A percentile compares a stretch with the other conserved stretches of the same genome.
These are phyloP conservation scores for Cyclopterus lumpus DNA, from an alignment of 2,797 vertebrate species.

Conservation along the genomic window DNA sequence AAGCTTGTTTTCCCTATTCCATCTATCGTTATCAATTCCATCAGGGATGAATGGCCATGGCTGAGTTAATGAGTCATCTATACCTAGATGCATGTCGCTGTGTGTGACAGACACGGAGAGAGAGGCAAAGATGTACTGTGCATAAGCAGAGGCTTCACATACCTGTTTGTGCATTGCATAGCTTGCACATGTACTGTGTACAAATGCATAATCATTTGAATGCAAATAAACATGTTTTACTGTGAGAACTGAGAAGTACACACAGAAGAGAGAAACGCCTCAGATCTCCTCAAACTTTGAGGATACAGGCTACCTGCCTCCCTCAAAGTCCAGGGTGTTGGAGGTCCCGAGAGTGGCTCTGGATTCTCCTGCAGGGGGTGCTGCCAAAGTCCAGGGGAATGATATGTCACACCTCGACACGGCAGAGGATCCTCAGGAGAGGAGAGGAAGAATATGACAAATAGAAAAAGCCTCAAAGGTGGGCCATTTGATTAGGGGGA, in stretches of 20 bases:
- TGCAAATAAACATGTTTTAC: constrained; percentile 17
- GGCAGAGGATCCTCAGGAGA: constrained; percentile 26
- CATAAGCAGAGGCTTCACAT: background rate
- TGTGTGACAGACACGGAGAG: background rate
- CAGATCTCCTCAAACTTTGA: constrained; percentile 50
- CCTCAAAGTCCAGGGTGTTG: constrained; percentile 6
- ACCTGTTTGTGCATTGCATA: constrained; percentile 2
- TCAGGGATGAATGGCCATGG: constrained; percentile 44
- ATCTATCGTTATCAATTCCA: constrained; percentile 63
- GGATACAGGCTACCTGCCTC: constrained; percentile 50
- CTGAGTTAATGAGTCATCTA: constrained; percentile 60
- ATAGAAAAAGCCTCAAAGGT: constrained; percentile 33
- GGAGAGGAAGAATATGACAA: constrained; percentile 3
- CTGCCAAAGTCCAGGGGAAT: constrained; percentile 47
- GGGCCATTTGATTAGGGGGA: constrained; percentile 39
- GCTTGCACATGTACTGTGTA: constrained; percentile 17
- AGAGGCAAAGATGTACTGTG: background rate
- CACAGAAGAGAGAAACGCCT: constrained; percentile 20
- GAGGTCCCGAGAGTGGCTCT: background rate
- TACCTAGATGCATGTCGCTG: constrained; percentile 2
- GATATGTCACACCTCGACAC: constrained; percentile 53
- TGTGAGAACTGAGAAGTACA: constrained; percentile 8
- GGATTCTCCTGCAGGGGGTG: background rate
- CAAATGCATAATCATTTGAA: constrained; percentile 23
- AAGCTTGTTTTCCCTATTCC: constrained; percentile 52